A percentile compares a stretch with the other conserved stretches of the same genome.
Evolutionary conservation across 2,797 vertebrate species (phyloP).

Genomic region (Lepus townsendii): DNA sequence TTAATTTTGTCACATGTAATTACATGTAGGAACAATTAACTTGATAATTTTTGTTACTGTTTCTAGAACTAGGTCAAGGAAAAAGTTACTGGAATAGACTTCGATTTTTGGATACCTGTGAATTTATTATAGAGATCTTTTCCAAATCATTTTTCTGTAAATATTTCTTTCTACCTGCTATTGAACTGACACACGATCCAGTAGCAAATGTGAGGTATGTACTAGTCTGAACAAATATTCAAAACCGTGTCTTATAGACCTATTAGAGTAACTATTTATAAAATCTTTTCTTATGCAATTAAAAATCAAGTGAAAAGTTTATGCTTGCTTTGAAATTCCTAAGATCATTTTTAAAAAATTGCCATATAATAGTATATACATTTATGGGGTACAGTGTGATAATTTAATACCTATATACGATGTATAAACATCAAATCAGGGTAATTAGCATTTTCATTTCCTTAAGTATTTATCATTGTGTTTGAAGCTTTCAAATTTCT

Average conservation of each 20-base stretch:
- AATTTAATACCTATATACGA: background rate
- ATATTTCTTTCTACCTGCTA: slow-evolving; percentile 94
- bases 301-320: slow-evolving; percentile 21
- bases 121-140: slow-evolving; percentile 96
- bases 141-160: slow-evolving; percentile 98
- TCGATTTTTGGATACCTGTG: slow-evolving; percentile 96
- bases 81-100: slow-evolving; percentile 98
- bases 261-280: background rate
- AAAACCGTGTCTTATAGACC: slow-evolving; percentile 37
- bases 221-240: slow-evolving; percentile 19
- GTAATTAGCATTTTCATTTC: background rate
- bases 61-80: slow-evolving; percentile 95
- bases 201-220: slow-evolving; percentile 97
- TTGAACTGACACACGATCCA: slow-evolving; percentile 96
- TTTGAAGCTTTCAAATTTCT: background rate
- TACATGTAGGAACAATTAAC: slow-evolving; percentile 64
- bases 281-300: slow-evolving; percentile 24
- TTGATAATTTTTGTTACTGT: slow-evolving; percentile 62
- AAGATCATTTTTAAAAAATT: background rate
- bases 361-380: background rate
- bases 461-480: background rate
- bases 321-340: slow-evolving; percentile 50
- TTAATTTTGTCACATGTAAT: slow-evolving; percentile 47
- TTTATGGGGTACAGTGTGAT: background rate
- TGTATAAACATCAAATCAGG: background rate